A percentile compares a stretch with the other conserved stretches of the same genome.
Conservation (phyloP, 2,797 vertebrate species). For the Notamacropus eugenii region DNA sequence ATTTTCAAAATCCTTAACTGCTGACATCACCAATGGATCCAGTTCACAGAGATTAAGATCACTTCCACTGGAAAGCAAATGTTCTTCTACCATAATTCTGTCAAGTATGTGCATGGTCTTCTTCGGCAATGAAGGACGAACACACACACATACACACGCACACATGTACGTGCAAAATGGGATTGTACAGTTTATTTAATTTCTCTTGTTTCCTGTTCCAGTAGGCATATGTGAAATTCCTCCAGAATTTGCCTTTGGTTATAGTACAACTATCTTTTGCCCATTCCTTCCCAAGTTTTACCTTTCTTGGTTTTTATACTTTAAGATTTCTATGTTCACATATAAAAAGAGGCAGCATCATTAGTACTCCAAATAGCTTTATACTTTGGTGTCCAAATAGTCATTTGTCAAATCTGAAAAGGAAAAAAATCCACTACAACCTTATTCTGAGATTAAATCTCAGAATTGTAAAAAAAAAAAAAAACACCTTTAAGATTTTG, state of each 20-base stretch:
- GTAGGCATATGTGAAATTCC: conserved; percentile 86
- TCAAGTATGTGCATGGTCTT: conserved; percentile 74
- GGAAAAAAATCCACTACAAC: conserved; percentile 21
- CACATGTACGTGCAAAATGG: conserved; percentile 83
- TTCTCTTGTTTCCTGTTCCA: conserved; percentile 96
- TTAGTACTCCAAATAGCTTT: conserved; percentile 92
- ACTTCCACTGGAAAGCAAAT: conserved; percentile 81
- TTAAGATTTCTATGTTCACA: conserved; percentile 91
- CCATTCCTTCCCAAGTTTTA: conserved; percentile 74
- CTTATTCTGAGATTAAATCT: too few relatives aligned
- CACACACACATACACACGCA: too few relatives aligned
- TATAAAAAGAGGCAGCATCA: conserved; percentile 96
- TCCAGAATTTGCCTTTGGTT: conserved; percentile 91
- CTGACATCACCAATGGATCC: conserved; percentile 86
- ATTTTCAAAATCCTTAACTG: conserved; percentile 91
- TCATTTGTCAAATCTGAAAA: conserved; percentile 92
- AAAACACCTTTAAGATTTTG: too few relatives aligned
- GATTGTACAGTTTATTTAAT: conserved; percentile 90
- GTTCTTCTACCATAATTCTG: conserved; percentile 81
- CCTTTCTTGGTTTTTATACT: conserved; percentile 89
- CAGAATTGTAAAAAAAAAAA: too few relatives aligned
- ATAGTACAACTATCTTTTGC: conserved; percentile 85
- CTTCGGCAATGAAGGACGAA: too few relatives aligned
- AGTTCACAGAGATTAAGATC: conserved; percentile 89
- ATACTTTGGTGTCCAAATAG: conserved; percentile 91